Evolutionary conservation across 2,113 vertebrate species (phyloP), one percentile per base, ranked within the genome.

Genomic region (Notarius quadriscutis): DNA sequence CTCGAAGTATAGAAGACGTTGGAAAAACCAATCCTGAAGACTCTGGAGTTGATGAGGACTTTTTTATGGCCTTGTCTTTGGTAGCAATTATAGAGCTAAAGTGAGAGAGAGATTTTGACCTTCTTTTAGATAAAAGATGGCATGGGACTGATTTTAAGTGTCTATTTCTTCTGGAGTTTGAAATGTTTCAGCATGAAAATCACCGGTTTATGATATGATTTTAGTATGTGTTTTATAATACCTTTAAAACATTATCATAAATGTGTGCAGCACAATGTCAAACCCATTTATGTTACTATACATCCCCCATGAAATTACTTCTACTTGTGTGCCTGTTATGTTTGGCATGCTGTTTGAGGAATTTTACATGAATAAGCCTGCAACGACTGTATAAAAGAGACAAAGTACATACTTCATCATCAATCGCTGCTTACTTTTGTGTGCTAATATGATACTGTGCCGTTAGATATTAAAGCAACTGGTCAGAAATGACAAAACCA

Each of bases 211-310:
- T 53, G 25, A 1, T 10, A 51, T 78, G 48, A 53, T n/a, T 78
- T n/a, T 78, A 60, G 78, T 58, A 11, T 34, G 17, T 3, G 34
- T 58, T 55, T n/a, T 55, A 53, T 53, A 27, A n/a, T 50, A 50
- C 41, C 41, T 74, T 8, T 17, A 15, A 80, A 34, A 34, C 15
- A 58, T 30, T 58, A 20, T 50, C 48, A 75, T 50, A 75, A 51
- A 75, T 75, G 15, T 58, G 7, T 34, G 78, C 78, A 80, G 27
- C 27, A 80, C 15, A 34, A 30, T 80, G 78, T 88, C 83, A 88
- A 34, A 41, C 81, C 30, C n/a, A 71, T 34, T 58, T 78, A 30
- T 58, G n/a, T 77, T 77, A 14, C 41, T 4, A 4, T 41, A 41
- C 1, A 17, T 18, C 25, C 50, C 50, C 58, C 60, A 67, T 50